Conservation (phyloP, 2,888 invertebrate species). For the Lutraria lutraria region DNA sequence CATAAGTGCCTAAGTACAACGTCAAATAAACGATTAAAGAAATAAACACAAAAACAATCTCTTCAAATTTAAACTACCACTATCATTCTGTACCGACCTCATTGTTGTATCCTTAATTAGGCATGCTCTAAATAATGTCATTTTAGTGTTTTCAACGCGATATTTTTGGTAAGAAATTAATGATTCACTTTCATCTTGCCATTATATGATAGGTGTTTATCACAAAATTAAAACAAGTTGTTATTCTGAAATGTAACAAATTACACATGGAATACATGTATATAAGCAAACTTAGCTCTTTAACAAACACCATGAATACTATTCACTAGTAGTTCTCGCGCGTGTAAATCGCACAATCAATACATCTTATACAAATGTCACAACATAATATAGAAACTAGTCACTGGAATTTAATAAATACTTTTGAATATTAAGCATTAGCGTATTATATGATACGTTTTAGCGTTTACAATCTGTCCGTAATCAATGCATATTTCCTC, state of each 20-base stretch:
- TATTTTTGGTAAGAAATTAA: constrained; percentile 36
- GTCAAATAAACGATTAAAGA: not conserved
- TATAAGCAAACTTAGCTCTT: not conserved
- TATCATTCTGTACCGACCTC: constrained; percentile 48
- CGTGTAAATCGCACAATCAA: constrained; percentile 44
- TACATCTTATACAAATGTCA: constrained; percentile 36
- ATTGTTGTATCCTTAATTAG: constrained; percentile 53
- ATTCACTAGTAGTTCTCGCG: constrained; percentile 23
- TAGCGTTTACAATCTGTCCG: constrained; percentile 20
- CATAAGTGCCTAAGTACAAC: not conserved
- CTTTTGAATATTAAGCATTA: constrained; percentile 30
- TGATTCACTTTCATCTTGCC: constrained; percentile 46
- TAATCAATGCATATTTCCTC: constrained; percentile 24
- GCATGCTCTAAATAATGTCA: constrained; percentile 52
- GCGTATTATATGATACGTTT: constrained; percentile 11
- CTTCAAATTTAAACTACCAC: not conserved
- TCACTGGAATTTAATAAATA: constrained; percentile 22
- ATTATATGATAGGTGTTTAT: constrained; percentile 38
- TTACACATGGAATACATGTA: constrained; percentile 23
- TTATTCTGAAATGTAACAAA: constrained; percentile 18
- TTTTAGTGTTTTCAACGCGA: constrained; percentile 56
- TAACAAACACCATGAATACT: not conserved
- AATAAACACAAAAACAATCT: not conserved
- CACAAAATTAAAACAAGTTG: constrained; percentile 12
- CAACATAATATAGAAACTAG: constrained; percentile 17